These are phyloP conservation scores for Cyclura pinguis DNA, from an alignment of 2,797 vertebrate genomes.

Conservation along the genomic window DNA sequence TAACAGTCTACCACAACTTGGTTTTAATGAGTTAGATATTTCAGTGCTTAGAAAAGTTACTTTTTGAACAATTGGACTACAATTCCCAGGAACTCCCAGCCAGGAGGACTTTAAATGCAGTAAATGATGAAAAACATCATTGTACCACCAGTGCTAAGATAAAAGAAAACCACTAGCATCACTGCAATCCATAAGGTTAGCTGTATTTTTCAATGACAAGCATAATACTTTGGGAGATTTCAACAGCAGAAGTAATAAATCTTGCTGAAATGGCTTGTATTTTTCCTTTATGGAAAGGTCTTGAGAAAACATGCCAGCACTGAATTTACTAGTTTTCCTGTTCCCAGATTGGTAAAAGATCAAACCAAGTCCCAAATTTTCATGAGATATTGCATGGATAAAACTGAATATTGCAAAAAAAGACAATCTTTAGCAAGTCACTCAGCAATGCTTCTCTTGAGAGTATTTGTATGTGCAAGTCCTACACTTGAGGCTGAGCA, in stretches of 20 bases:
- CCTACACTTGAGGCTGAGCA: not conserved
- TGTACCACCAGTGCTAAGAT: too few relatives aligned
- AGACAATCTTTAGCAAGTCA: not conserved
- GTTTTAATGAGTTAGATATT: too few relatives aligned
- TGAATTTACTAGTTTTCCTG: not conserved
- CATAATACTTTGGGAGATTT: conserved; percentile 9
- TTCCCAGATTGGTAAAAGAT: not conserved
- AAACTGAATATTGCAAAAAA: not conserved
- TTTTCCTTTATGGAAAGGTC: not conserved
- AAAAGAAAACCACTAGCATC: conserved; percentile 28
- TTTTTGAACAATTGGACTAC: too few relatives aligned
- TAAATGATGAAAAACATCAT: too few relatives aligned
- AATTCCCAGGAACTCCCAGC: too few relatives aligned
- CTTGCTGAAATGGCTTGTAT: conserved; percentile 30
- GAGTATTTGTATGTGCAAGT: not conserved
- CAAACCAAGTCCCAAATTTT: not conserved
- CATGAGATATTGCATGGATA: not conserved
- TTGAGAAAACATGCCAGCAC: not conserved
- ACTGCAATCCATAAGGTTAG: conserved; percentile 31
- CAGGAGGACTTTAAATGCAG: too few relatives aligned
- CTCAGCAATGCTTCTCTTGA: not conserved
- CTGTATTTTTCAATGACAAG: not conserved
- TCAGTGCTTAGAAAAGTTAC: too few relatives aligned
- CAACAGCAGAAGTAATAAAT: not conserved
- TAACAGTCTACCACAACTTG: too few relatives aligned